Base-by-base conservation (phyloP, 2,797 vertebrate genomes). In the Eleutherodactylus coqui region DNA sequence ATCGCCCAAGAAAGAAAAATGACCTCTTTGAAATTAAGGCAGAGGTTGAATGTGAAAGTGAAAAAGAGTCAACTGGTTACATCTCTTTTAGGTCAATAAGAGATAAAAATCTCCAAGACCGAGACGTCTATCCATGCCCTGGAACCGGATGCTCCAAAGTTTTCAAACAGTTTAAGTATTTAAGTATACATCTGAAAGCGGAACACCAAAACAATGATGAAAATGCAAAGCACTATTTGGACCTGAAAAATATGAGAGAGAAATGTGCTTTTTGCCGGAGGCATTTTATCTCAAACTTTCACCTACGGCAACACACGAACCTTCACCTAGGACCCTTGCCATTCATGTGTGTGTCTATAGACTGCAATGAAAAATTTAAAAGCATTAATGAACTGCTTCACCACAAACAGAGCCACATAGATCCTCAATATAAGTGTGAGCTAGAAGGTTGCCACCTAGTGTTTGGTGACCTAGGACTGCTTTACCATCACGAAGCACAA, bases 401-500 rank as follows among this genome's bases (percentile, higher is more conserved):
- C n/a, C 98, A 99, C 93, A 99, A 98, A 89, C 98, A 98, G 45
- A 95, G 93, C 4, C 98, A 99, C 0, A 93, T 96, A 14, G 97
- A 95, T 72, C 96, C 96, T 5, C 94, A 98, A 16, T 99, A 97
- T 24, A 96, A 96, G 75, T 99, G 98, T 89, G 97, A 97, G 90
- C 93, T 99, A 8, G 96, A 96, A n/a, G 98, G 96, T 80, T 99
- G 98, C 80, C 96, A 94, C 19, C 93, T 98, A 55, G 96, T 97
- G 27, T 99, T 97, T 91, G 96, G 97, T 58, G 98, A 99, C 89
- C 90, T 99, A 27, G 97, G 96, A 79, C 97, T 98, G 82, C 95
- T 99, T 21, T 99, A 99, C 91, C 98, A 99, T 88, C 98, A 99
- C 0, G 98, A 99, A 92, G 98, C 98, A 17, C 97, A 99, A 91